Conservation (phyloP, 2,797 vertebrate genomes). For the Allobates femoralis region DNA sequence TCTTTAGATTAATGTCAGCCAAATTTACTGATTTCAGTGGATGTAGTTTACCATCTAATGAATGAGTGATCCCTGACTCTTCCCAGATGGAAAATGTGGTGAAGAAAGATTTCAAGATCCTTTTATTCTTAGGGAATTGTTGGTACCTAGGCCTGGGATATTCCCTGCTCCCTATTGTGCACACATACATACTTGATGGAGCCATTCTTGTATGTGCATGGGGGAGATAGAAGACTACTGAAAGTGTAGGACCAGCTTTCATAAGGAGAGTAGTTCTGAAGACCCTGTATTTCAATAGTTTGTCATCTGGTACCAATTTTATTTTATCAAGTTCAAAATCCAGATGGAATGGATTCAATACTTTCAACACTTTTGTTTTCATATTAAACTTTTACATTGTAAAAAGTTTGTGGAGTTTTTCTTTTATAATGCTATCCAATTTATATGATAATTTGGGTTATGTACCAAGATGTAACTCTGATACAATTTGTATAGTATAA, state of each 20-base stretch:
- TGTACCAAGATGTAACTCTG: constrained; percentile 57
- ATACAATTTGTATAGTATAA: constrained; percentile 62
- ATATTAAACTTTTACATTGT: constrained; percentile 20
- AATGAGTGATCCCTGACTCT: too few species aligned
- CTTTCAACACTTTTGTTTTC: constrained; percentile 5
- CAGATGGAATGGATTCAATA: not conserved
- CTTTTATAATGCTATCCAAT: constrained; percentile 58
- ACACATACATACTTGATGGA: too few species aligned
- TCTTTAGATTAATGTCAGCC: too few species aligned
- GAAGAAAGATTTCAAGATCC: too few species aligned
- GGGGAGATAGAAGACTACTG: too few species aligned
- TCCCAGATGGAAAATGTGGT: too few species aligned
- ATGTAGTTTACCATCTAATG: too few species aligned
- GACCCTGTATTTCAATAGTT: not conserved
- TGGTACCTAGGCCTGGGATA: too few species aligned
- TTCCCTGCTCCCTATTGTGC: too few species aligned
- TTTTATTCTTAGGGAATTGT: too few species aligned
- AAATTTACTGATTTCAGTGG: too few species aligned
- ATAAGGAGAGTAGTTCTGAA: not conserved
- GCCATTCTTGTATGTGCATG: too few species aligned
- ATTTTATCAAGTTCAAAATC: not conserved
- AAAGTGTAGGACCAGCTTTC: not conserved
- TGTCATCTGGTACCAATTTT: constrained; percentile 1
- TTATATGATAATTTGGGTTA: constrained; percentile 62
- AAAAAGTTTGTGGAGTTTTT: constrained; percentile 41